Evolutionary conservation across 2,888 invertebrate species (phyloP).

Genomic region (Allophyes oxyacanthae): DNA sequence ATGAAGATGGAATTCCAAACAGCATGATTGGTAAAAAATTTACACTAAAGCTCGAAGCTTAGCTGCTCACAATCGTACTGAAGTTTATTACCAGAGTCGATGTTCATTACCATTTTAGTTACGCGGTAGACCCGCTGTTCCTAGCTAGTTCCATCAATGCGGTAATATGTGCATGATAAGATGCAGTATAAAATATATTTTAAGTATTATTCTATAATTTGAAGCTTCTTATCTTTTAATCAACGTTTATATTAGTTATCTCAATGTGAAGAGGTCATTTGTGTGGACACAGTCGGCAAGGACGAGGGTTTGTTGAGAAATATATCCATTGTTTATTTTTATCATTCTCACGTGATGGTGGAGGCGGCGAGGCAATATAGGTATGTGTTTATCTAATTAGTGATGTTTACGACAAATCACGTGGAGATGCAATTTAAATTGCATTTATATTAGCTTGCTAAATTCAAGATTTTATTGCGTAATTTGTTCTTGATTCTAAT

Average conservation of each 20-base stretch:
- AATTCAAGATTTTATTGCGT: background rate
- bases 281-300: conserved; percentile 49
- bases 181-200: too few relatives aligned
- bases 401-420: conserved; percentile 24
- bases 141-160: too few relatives aligned
- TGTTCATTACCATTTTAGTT: too few relatives aligned
- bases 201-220: too few relatives aligned
- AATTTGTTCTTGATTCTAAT: conserved; percentile 1
- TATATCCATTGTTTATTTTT: conserved; percentile 59
- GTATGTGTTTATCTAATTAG: conserved; percentile 42
- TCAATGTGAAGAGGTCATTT: conserved; percentile 53
- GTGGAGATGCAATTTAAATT: conserved; percentile 18
- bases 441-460: conserved; percentile 6
- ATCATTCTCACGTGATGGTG: conserved; percentile 55
- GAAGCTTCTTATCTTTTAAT: conserved; percentile 23
- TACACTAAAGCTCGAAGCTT: too few relatives aligned
- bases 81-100: too few relatives aligned
- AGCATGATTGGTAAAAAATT: too few relatives aligned
- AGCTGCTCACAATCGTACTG: too few relatives aligned
- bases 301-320: conserved; percentile 54
- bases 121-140: too few relatives aligned
- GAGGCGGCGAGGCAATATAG: conserved; percentile 29
- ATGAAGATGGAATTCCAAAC: too few relatives aligned
- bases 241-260: conserved; percentile 30
- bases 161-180: too few relatives aligned